phyloP scores from a whole-genome alignment of 2,888 invertebrate genomes.

The Chalcis sispes region DNA sequence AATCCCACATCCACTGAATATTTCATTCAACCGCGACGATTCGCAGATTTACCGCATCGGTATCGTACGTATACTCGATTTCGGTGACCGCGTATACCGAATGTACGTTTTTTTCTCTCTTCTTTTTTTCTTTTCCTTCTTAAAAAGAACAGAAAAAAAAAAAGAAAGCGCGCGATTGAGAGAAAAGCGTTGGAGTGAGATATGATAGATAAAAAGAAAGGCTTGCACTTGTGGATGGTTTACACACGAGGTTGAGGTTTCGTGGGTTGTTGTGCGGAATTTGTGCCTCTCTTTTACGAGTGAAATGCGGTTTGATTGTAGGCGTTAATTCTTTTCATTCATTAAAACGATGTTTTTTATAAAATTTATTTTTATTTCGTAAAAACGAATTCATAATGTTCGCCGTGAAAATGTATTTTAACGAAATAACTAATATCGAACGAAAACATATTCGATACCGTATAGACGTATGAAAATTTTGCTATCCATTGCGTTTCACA shows the following conservation, averaged over 20 bases:
- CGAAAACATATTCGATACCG: background rate
- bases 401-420: background rate
- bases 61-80: background rate
- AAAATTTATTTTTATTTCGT: background rate
- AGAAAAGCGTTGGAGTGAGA: background rate
- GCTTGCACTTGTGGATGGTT: no score
- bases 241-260: background rate
- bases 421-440: background rate
- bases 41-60: background rate
- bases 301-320: background rate
- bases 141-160: background rate
- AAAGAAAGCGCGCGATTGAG: background rate
- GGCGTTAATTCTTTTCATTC: background rate
- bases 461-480: background rate
- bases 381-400: background rate
- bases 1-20: constrained; percentile 39
- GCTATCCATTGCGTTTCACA: background rate
- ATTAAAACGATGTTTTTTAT: background rate
- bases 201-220: background rate
- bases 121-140: background rate
- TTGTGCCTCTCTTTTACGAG: background rate
- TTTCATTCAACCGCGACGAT: constrained; percentile 40
- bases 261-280: background rate
- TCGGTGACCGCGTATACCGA: background rate
- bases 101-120: background rate